A percentile compares a stretch with the other conserved stretches of the same genome.
These are phyloP conservation scores for Triplophysa yarkandensis DNA, from an alignment of 2,797 vertebrate genomes.

Conservation along the genomic window DNA sequence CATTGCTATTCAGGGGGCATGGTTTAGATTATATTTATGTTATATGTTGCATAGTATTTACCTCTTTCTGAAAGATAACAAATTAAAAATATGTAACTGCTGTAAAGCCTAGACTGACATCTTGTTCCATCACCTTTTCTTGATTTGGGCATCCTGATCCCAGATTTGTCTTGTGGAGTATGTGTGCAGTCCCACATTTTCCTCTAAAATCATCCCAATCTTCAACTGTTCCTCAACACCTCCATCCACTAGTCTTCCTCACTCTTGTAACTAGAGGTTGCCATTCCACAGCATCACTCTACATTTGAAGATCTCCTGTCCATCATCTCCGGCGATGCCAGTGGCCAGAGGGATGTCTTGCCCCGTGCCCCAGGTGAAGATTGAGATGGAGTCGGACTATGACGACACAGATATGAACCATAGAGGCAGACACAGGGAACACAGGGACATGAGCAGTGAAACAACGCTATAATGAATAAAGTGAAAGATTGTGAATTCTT, in stretches of 20 bases:
- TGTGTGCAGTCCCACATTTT: background rate
- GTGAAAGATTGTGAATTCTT: background rate
- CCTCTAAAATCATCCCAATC: background rate
- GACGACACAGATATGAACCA: conserved; percentile 83
- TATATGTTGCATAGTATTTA: background rate
- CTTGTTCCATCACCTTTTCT: background rate
- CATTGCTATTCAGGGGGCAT: conserved; percentile 74
- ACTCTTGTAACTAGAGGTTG: conserved; percentile 72
- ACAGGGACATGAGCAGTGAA: conserved; percentile 83
- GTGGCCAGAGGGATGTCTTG: conserved; percentile 77
- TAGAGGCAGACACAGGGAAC: conserved; percentile 56
- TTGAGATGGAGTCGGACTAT: conserved; percentile 94
- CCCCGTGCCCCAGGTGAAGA: conserved; percentile 91
- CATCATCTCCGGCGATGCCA: conserved; percentile 83
- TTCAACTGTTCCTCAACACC: background rate
- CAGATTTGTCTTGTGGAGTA: conserved; percentile 8
- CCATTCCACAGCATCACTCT: conserved; percentile 88
- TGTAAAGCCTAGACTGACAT: background rate
- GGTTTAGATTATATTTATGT: conserved; percentile 63
- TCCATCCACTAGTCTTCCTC: conserved; percentile 16
- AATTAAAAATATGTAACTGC: background rate
- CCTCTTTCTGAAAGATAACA: background rate
- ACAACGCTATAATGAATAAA: conserved; percentile 80
- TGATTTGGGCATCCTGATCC: conserved; percentile 13
- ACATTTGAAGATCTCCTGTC: conserved; percentile 98